Percentiles rank a stretch among this genome's conserved stretches.
phyloP scores from a whole-genome alignment of 2,113 vertebrate genomes.

The Promerops cafer region DNA sequence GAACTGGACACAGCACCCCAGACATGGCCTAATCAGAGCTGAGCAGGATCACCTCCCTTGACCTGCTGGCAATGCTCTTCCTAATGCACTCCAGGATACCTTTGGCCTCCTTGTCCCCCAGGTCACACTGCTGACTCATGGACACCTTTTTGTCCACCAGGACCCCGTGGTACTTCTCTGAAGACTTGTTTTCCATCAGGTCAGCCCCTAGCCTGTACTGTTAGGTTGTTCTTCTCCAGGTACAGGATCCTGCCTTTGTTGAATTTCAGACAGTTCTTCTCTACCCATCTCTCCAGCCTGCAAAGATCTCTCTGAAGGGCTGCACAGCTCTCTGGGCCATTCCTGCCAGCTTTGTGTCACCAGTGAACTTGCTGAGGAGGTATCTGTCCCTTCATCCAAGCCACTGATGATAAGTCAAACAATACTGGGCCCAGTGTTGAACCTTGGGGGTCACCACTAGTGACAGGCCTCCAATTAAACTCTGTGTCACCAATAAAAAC shows the following conservation, averaged over 20 bases:
- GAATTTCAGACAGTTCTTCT: not conserved
- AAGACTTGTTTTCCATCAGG: not conserved
- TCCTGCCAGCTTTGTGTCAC: not conserved
- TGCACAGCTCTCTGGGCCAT: not conserved
- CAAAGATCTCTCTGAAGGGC: not conserved
- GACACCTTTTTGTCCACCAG: not conserved
- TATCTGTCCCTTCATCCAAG: not conserved
- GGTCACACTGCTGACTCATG: not conserved
- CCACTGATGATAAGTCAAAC: not conserved
- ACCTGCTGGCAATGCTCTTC: not conserved
- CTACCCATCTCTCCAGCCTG: not conserved
- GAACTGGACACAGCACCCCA: not conserved
- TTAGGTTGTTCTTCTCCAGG: not conserved
- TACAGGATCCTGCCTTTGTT: not conserved
- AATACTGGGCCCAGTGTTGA: not conserved
- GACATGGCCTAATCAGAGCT: fast-evolving
- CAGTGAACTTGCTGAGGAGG: not conserved
- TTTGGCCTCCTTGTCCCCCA: not conserved
- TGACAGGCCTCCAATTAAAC: too few relatives aligned
- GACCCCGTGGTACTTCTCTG: not conserved
- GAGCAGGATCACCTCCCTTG: not conserved
- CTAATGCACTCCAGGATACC: too few relatives aligned
- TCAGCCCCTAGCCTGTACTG: not conserved
- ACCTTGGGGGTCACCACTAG: not conserved
- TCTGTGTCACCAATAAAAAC: fast-evolving